A percentile compares a stretch with the other conserved stretches of the same genome.
Evolutionary conservation across 2,797 vertebrate genomes (phyloP).

Genomic region (Enteromius anoplus): DNA sequence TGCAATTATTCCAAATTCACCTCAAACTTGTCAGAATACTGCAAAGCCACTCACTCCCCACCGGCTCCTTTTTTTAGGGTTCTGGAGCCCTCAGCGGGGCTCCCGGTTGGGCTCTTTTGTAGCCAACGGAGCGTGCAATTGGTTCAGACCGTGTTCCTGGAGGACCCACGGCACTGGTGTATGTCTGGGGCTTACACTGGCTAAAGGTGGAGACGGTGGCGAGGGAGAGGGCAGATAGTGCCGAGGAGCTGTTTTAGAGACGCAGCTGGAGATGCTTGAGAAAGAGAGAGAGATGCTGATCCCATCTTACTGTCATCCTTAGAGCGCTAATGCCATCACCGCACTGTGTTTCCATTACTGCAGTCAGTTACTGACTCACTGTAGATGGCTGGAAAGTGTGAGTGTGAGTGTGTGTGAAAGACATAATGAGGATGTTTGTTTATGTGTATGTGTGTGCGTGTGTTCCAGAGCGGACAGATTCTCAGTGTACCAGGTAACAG

Average conservation of each 20-base stretch:
- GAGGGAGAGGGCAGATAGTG: slow-evolving; percentile 7
- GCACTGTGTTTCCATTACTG: slow-evolving; percentile 27
- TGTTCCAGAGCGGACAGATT: slow-evolving; percentile 42
- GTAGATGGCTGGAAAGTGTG: background rate
- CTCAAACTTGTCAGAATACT: slow-evolving; percentile 43
- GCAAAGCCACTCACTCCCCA: slow-evolving; percentile 50
- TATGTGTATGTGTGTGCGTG: slow-evolving; percentile 28
- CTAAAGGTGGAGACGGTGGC: background rate
- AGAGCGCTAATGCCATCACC: slow-evolving; percentile 19
- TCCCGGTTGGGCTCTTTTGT: slow-evolving; percentile 61
- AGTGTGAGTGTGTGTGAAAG: background rate
- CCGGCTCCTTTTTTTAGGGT: slow-evolving; percentile 44
- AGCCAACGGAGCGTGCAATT: slow-evolving; percentile 70
- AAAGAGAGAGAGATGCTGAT: slow-evolving; percentile 37
- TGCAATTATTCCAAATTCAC: slow-evolving; percentile 53
- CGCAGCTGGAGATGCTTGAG: slow-evolving; percentile 56
- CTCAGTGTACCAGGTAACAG: slow-evolving; percentile 65
- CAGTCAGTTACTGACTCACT: slow-evolving; percentile 25
- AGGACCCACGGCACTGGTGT: slow-evolving; percentile 56
- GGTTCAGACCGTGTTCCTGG: slow-evolving; percentile 61
- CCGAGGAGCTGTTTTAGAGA: slow-evolving; percentile 63
- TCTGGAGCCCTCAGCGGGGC: slow-evolving; percentile 61
- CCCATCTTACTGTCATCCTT: slow-evolving; percentile 4
- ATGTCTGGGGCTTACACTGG: slow-evolving; percentile 26
- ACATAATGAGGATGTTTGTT: slow-evolving; percentile 8